Evolutionary conservation across 2,888 invertebrate species (phyloP), one percentile per base, ranked within the genome.

Genomic region (Trissonchulus sp.): DNA sequence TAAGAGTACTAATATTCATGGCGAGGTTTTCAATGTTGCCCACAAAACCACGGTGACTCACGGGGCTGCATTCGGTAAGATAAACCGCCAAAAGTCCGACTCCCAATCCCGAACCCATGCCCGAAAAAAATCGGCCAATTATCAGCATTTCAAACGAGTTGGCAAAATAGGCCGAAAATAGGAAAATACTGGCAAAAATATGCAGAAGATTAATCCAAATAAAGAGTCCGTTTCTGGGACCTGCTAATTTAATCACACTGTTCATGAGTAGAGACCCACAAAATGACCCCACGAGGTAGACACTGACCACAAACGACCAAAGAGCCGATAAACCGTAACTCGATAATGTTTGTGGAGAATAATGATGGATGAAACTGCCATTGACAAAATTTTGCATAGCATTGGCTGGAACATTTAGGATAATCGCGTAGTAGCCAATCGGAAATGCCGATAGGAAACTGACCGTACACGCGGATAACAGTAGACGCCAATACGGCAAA

Each of bases 111-210:
- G 48, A 2, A 23, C 28, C 23, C 2, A 72, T 60, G 30, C 72
- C 72, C 8, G 60, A 2, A 2, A 72, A 60, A 3, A 72, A 30
- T 8, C 72, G 72, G 31, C 72, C 72, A 8, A 72, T n/a, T 2
- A 72, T 60, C 37, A 72, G 30, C 48, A 72, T 8, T 33, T 72
- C 72, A 48, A 72, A 72, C 63, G 2, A 30, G 48, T 30, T 30
- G 28, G 18, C 15, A 60, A 48, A 23, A 8, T 3, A 34, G 48
- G 28, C 30, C 15, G 34, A 28, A 31, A 2, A 3, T 48, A 72
- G 23, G 62, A 2, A 38, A 48, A 72, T 3, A 30, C 48, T 60
- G 48, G 63, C 72, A 3, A 48, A 2, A 3, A 72, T 28, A 3
- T 38, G 38, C n/a, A 72, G 34, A 15, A 28, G n/a, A 30, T 34